phyloP scores from a whole-genome alignment of 2,888 invertebrate species.

The Drosophila maculinotata region DNA sequence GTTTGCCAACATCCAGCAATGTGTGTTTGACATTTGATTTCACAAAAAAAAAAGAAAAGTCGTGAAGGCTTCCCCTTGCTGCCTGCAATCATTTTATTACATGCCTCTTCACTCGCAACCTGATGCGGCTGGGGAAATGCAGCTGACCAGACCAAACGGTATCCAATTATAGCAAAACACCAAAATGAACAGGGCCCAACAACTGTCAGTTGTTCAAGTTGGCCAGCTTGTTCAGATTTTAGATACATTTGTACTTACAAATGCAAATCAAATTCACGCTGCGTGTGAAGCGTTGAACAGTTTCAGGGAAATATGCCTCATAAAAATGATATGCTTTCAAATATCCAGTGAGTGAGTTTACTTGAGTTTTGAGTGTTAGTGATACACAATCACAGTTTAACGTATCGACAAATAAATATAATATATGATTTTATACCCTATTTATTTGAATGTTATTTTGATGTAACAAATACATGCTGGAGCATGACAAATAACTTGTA shows the following conservation, averaged over 20 bases:
- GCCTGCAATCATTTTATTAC: conserved; percentile 44
- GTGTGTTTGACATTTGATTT: conserved; percentile 79
- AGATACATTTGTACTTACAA: conserved; percentile 72
- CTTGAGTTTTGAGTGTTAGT: too few species aligned
- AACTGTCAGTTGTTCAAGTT: conserved; percentile 64
- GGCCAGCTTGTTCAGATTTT: conserved; percentile 42
- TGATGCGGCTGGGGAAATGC: conserved; percentile 52
- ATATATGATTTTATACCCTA: not conserved
- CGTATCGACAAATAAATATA: too few species aligned
- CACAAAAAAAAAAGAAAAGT: conserved; percentile 17
- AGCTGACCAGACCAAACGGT: conserved; percentile 55
- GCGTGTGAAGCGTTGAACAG: conserved; percentile 48
- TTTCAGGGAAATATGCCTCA: not conserved
- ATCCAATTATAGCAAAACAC: conserved; percentile 74
- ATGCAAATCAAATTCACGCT: conserved; percentile 73
- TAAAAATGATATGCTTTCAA: not conserved
- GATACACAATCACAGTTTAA: too few species aligned
- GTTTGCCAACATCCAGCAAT: conserved; percentile 64
- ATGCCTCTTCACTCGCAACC: conserved; percentile 20
- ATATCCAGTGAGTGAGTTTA: conserved; percentile 12
- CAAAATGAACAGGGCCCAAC: conserved; percentile 51
- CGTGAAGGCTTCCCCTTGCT: not conserved
- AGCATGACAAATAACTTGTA: too few species aligned
- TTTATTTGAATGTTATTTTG: too few species aligned
- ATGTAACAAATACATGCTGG: too few species aligned